Evolutionary conservation across 2,113 vertebrate species (phyloP), one percentile per base, ranked within the genome.

Genomic region (Speoplatyrhinus poulsoni): DNA sequence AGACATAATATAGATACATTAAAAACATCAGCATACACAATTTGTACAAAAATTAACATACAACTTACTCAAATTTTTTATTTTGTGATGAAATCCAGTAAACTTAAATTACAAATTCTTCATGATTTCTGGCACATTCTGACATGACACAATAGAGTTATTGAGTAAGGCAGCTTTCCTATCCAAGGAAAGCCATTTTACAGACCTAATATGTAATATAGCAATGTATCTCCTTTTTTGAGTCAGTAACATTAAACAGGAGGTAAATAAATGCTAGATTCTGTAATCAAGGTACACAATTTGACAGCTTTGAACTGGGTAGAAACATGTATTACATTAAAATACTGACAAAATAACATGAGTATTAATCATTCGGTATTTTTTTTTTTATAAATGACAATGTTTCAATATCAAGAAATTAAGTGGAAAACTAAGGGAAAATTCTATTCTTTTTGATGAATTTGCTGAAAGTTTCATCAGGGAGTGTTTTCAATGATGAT

Each of bases 401-500:
- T 9, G 56, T 33, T 11, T 32, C 0, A 3, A 17, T 56, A 9
- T 12, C 56, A 55, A 12, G 19, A 17, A 58, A 12, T 32, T 15
- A 26, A 26, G 3, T 33, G 19, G 12, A 33, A 12, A 19, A 58
- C 33, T 41, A 4, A 41, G 36, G 36, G 4, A 41, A 41, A 41
- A 41, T 41, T 41, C 26, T 3, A 41, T 41, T 41, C 1, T 6
- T 41, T 41, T 41, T 41, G 5, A 41, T 41, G 36, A 41, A 41
- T 41, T 41, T 8, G 36, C 36, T 41, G 36, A 41, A 41, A 41
- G 36, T 66, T 80, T 48, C 26, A 57, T 94, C 82, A 93, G 26
- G 93, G 88, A 48, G 80, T 79, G 62, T 90, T 97, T 89, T 99
- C 92, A 4, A 99, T 79, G 81, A 99, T 61, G 63, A 99, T 10